Percentiles rank a stretch among this genome's conserved stretches.
Evolutionary conservation across 92 coral and sea anemone genomes (phyloP).

Genomic region (Pocillopora grandis): DNA sequence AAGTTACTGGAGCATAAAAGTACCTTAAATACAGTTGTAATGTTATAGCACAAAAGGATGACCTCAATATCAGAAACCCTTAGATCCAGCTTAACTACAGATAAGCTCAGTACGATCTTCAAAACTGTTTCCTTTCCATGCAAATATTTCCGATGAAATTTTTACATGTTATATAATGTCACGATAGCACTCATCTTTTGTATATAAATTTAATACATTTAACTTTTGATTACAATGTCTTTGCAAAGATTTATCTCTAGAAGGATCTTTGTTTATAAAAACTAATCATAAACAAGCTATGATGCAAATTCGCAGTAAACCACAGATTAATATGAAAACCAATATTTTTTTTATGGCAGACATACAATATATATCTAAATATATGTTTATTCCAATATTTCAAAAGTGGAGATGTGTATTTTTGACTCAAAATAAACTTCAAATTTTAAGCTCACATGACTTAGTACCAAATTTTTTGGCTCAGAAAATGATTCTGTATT

Average conservation of each 20-base stretch:
- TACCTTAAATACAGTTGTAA: neutral
- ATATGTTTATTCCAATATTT: too few relatives aligned
- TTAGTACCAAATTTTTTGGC: neutral
- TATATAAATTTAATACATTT: too few relatives aligned
- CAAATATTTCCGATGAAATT: neutral
- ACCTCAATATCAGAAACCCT: neutral
- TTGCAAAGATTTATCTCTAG: neutral
- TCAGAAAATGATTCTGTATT: neutral
- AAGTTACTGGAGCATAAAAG: neutral
- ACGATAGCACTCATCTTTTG: too few relatives aligned
- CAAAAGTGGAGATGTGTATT: too few relatives aligned
- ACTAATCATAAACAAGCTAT: neutral
- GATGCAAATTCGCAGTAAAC: neutral
- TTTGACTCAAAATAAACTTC: too few relatives aligned
- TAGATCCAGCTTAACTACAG: neutral
- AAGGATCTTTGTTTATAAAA: neutral
- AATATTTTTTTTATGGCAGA: too few relatives aligned
- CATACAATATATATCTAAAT: too few relatives aligned
- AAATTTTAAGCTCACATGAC: too few relatives aligned
- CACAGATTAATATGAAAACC: neutral
- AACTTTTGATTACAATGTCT: too few relatives aligned
- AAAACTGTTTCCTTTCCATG: neutral
- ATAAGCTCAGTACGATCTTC: neutral
- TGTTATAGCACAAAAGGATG: neutral
- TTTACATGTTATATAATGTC: neutral